Evolutionary conservation across 2,113 vertebrate genomes (phyloP), one percentile per base, ranked within the genome.

Genomic region (Salvator merianae): DNA sequence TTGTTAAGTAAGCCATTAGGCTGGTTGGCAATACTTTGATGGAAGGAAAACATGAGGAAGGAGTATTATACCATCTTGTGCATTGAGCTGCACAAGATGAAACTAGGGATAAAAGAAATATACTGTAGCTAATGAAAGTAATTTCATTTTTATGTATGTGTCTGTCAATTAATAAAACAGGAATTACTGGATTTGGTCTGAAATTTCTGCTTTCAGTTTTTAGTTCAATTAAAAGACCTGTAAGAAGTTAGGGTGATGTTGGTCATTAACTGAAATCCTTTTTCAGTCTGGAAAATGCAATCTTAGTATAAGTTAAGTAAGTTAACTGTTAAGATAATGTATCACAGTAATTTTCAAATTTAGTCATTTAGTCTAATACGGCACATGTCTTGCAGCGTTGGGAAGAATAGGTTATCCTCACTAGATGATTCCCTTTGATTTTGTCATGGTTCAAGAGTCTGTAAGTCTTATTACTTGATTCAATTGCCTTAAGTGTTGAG

Each of bases 301-400:
- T 68, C 14, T 4, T 4, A 47, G 50, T 43, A 43, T 20, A 32
- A 32, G 28, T 63, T 26, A 13, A 24, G 22, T 36, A 65, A 18
- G 28, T 78, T n/a, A 22, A 5, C 10, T 70, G 43, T 1, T 13
- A 36, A n/a, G 43, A n/a, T 14, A 34, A 69, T 34, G 12, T 26
- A 1, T 70, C 26, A 26, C 20, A 47, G n/a, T 5, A 3, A 16
- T 18, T 1, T 30, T 43, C 3, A 43, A 13, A 47, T 7, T 47
- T 43, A 14, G 7, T 40, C 38, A 12, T n/a, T 14, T 81, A 2
- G 66, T 2, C n/a, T 53, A 50, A 70, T 0, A 86, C 1, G 43
- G 50, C 0, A 0, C 22, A 20, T 59, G 40, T 2, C 9, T 22
- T 36, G 16, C 12, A 43, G 59, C 78, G 3, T 32, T 88, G 13